Evolutionary conservation across 2,888 invertebrate genomes (phyloP), one percentile per base, ranked within the genome.

Genomic region (Caenorhabditis auriculariae): DNA sequence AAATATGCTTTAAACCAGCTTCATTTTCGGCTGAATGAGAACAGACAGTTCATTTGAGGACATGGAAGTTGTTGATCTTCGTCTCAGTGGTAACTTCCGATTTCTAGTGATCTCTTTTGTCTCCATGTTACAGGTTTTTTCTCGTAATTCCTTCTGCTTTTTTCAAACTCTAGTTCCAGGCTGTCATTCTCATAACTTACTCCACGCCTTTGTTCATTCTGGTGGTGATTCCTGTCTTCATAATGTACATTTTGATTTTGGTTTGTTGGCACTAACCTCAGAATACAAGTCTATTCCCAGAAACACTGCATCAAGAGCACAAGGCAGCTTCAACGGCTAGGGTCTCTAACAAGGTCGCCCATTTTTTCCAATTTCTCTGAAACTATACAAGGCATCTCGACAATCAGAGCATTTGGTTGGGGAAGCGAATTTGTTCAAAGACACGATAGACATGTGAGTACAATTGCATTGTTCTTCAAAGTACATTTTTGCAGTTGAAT

Each of bases 291-390:
- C 12, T 27, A 38, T 47, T 72, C 81, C 35, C 80, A 95, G 87
- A 87, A 91, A 71, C 91, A 94, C 85, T 96, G 94, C 84, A 91
- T 95, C 66, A 89, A 91, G 2, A 90, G 93, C 0, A 94, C 95
- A 2, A 86, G 95, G n/a, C 96, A 96, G 54, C 69, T 81, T 49
- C 81, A 81, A 55, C 63, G 81, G 44, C 66, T 81, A 24, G 74
- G 79, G 26, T 81, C 81, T 4, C 55, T 81, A 38, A 76, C 75
- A 21, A 61, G 67, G 27, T 81, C 81, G 21, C 81, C 81, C 4
- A 81, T 81, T 35, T 82, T 76, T 48, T 78, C 77, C 5, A 81
- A 81, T 56, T 75, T 81, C 37, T 72, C 77, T 32, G 81, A 81
- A 51, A 74, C 81, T 3, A 61, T 81, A 5, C 60, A 78, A 69